These are phyloP conservation scores for Lates calcarifer DNA, from an alignment of 2,113 vertebrate genomes.

Conservation along the genomic window DNA sequence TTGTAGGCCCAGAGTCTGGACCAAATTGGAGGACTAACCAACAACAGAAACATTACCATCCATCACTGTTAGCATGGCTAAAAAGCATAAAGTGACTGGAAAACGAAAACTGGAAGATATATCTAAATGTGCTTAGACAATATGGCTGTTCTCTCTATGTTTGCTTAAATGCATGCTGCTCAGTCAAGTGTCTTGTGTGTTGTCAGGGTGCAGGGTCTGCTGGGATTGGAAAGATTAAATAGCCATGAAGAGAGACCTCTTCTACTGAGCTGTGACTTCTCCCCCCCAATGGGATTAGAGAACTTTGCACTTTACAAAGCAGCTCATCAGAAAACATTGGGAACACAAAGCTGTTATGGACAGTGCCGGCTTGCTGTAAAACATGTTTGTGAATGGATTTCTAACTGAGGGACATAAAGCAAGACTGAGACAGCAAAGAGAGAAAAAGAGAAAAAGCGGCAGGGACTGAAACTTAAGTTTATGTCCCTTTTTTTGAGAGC, in stretches of 20 bases:
- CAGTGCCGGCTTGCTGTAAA: slow-evolving; percentile 32
- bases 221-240: slow-evolving; percentile 67
- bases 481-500: slow-evolving; percentile 36
- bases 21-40: background rate
- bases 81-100: background rate
- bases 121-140: background rate
- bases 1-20: background rate
- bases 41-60: background rate
- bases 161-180: background rate
- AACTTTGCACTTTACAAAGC: slow-evolving; percentile 73
- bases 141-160: background rate
- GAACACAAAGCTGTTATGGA: slow-evolving; percentile 63
- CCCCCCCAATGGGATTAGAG: slow-evolving; percentile 59
- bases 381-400: slow-evolving; percentile 43
- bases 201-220: slow-evolving; percentile 42
- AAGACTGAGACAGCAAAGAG: background rate
- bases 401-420: slow-evolving; percentile 13
- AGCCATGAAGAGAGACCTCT: slow-evolving; percentile 56
- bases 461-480: slow-evolving; percentile 12
- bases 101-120: background rate
- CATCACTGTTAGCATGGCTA: background rate
- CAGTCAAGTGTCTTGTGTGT: slow-evolving; percentile 29
- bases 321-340: slow-evolving; percentile 63
- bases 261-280: slow-evolving; percentile 63
- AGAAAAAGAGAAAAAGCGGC: background rate